Percentiles rank a stretch among this genome's conserved stretches.
Evolutionary conservation across 1,140 invertebrate genomes (phyloP).

Genomic region (Cydia pomonella): DNA sequence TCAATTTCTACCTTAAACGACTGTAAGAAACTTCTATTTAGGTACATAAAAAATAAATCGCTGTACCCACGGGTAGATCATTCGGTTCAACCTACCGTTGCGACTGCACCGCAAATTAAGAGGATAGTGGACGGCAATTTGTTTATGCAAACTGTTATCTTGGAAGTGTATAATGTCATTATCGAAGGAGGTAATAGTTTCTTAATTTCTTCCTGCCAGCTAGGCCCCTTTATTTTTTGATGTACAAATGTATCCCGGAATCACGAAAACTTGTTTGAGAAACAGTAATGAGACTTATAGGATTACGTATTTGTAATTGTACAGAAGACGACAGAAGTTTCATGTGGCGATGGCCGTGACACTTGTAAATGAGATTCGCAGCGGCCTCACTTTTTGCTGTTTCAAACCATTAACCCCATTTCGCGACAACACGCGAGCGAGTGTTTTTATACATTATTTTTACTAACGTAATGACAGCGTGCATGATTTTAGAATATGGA

Average conservation of each 20-base stretch:
- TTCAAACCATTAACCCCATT: slow-evolving; percentile 53
- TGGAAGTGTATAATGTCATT: background rate
- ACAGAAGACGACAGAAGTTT: slow-evolving; percentile 1
- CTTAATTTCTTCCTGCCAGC: too few species aligned
- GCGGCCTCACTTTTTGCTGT: slow-evolving; percentile 43
- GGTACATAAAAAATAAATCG: background rate
- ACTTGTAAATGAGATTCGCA: slow-evolving; percentile 14
- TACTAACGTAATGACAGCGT: slow-evolving; percentile 9
- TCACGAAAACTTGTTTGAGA: too few species aligned
- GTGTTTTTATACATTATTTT: slow-evolving; percentile 35
- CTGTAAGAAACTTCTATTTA: background rate
- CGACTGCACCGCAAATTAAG: background rate
- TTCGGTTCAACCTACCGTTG: background rate
- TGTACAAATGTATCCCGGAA: too few species aligned
- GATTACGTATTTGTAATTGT: slow-evolving; percentile 9
- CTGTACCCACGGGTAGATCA: background rate
- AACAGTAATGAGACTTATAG: background rate
- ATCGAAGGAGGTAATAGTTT: too few species aligned
- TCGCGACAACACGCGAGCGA: slow-evolving; percentile 48
- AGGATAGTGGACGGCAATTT: background rate
- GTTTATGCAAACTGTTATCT: background rate
- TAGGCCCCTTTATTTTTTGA: too few species aligned
- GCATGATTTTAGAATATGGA: slow-evolving; percentile 3
- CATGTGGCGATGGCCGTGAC: slow-evolving; percentile 42
- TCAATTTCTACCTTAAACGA: background rate